A percentile compares a stretch with the other conserved stretches of the same genome.
Evolutionary conservation across 2,797 vertebrate species (phyloP).

Genomic region (Betta splendens): DNA sequence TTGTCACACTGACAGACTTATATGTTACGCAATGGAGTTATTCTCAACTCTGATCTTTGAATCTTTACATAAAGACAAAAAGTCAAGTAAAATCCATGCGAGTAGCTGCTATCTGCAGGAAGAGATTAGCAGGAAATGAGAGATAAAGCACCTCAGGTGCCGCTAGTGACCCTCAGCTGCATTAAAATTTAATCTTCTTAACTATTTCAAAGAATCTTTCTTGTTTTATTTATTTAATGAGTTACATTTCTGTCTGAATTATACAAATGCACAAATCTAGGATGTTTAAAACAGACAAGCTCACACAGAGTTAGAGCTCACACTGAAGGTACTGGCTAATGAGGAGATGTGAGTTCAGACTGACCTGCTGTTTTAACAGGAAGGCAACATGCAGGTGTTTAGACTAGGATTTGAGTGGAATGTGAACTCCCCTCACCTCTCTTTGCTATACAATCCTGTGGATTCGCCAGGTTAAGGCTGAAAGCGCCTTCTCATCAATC

Average conservation of each 20-base stretch:
- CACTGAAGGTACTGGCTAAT: not conserved
- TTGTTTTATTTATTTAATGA: not conserved
- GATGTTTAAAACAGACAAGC: not conserved
- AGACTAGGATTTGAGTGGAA: conserved; percentile 74
- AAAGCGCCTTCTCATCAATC: conserved; percentile 61
- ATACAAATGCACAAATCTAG: not conserved
- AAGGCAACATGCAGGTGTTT: conserved; percentile 76
- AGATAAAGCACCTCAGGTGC: conserved; percentile 34
- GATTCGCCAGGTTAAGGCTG: conserved; percentile 44
- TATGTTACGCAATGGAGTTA: conserved; percentile 55
- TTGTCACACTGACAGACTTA: conserved; percentile 52
- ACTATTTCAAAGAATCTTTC: conserved; percentile 3
- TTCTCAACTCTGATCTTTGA: conserved; percentile 20
- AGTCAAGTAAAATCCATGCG: conserved; percentile 1
- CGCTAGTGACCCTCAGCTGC: conserved; percentile 10
- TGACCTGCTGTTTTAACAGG: conserved; percentile 43
- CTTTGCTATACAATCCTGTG: not conserved
- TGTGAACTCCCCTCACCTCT: conserved; percentile 59
- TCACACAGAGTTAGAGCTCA: not conserved
- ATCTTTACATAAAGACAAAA: conserved; percentile 39
- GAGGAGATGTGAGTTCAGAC: conserved; percentile 10
- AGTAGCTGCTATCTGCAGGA: conserved; percentile 30
- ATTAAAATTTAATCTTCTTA: conserved; percentile 15
- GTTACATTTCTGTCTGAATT: not conserved
- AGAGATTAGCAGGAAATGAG: conserved; percentile 46